Base-by-base conservation (phyloP, 2,797 vertebrate species). In the Xenentodon cancila region DNA sequence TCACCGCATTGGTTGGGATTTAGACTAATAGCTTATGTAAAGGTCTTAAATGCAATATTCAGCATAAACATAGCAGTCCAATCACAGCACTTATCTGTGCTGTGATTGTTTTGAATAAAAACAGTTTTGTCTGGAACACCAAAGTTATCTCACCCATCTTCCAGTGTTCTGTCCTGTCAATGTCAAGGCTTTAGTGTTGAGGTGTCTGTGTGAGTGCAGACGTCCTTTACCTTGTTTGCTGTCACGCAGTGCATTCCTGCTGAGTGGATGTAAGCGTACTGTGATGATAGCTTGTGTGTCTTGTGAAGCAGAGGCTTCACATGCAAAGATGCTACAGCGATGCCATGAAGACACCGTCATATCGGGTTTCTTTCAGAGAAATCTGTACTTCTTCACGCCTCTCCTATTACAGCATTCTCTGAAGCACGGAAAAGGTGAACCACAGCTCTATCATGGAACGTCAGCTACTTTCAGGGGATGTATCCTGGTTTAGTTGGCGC, bases 81-180 rank as follows among this genome's bases (percentile, higher is more conserved):
- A 47, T 34, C 25, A 20, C 1, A 19, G 37, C 20, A 47, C 0
- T 43, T 32, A 65, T 21, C 21, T 62, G 25, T 22, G 48, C 51
- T 73, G 49, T 52, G 63, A 56, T 63, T 82, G 79, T 82, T 86
- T 76, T 59, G 37, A 27, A 55, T 73, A 59, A 9, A 79, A 84
- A 73, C 51, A 81, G 54, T 68, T 25, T 30, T 12, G 59, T 66
- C 19, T 47, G 37, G 69, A 54, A 68, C 11, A 15, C 49, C 42
- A 13, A 12, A 21, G 20, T 59, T 43, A 56, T 46, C 30, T 37
- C 25, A 19, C 2, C 5, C 19, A 13, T 55, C 3, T 21, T 19
- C 58, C 8, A 65, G 7, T 16, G 48, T 6, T 64, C 3, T 44
- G 30, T 3, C 6, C 7, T 12, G 40, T 55, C 49, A 68, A 75